Conservation (phyloP, 2,888 invertebrate species). For the Teleogryllus oceanicus region DNA sequence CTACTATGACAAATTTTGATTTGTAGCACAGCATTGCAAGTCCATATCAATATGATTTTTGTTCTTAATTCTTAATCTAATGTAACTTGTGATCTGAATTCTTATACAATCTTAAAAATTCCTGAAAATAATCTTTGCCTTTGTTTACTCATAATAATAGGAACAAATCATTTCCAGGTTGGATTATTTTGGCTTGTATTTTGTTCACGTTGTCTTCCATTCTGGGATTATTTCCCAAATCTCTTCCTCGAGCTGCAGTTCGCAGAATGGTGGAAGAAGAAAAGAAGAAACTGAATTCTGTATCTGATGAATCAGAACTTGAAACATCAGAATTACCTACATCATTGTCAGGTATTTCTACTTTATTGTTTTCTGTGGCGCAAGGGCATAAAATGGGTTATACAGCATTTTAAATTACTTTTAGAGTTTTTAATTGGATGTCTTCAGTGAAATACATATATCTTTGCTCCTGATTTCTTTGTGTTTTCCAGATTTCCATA, state of each 20-base stretch:
- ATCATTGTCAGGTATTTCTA: conserved; percentile 26
- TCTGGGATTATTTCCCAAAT: conserved; percentile 65
- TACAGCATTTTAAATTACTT: no score
- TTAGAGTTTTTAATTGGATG: no score
- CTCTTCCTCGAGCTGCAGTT: conserved; percentile 62
- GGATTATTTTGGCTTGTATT: conserved; percentile 60
- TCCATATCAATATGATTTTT: no score
- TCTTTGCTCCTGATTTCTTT: no score
- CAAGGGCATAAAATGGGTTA: no score
- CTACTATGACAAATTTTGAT: no score
- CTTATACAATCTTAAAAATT: background rate
- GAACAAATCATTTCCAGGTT: conserved; percentile 46
- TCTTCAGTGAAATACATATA: no score
- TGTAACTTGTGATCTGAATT: background rate
- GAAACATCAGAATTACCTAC: conserved; percentile 20
- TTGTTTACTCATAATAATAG: no score
- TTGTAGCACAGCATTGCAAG: no score
- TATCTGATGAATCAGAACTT: background rate
- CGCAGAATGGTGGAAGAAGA: conserved; percentile 50
- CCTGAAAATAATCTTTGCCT: background rate
- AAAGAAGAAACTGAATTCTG: conserved; percentile 35
- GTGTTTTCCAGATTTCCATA: no score
- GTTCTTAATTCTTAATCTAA: no score
- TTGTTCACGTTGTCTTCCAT: conserved; percentile 59
- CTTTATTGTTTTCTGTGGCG: no score